Conservation (phyloP, 2,888 invertebrate species). For the Bhutanitis thaidina region DNA sequence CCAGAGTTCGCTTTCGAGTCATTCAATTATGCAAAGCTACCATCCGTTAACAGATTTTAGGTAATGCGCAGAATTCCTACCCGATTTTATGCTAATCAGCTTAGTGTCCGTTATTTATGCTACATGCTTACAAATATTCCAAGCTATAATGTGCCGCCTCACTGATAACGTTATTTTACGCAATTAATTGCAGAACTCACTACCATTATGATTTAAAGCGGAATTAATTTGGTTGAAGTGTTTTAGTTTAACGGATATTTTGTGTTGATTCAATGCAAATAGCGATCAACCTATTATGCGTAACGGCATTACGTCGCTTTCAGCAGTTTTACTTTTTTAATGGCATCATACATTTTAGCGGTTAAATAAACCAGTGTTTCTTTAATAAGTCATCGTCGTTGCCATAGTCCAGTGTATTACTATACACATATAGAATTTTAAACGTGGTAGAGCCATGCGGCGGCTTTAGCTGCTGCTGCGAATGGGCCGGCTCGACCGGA, state of each 20-base stretch:
- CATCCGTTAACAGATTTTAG: conserved; percentile 78
- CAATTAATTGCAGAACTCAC: conserved; percentile 72
- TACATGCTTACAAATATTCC: conserved; percentile 64
- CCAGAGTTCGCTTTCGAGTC: conserved; percentile 52
- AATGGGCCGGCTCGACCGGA: too few species aligned
- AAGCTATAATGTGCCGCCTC: conserved; percentile 47
- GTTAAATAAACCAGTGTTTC: conserved; percentile 7
- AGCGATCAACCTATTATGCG: conserved; percentile 32
- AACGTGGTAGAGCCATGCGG: too few species aligned
- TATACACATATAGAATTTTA: too few species aligned
- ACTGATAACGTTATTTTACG: conserved; percentile 64
- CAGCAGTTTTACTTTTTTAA: conserved; percentile 15
- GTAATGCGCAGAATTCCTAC: conserved; percentile 67
- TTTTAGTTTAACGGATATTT: conserved; percentile 62
- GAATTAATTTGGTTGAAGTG: conserved; percentile 50
- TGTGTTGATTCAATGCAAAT: conserved; percentile 59
- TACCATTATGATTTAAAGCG: conserved; percentile 59
- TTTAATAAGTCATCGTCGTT: too few species aligned
- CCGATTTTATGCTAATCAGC: conserved; percentile 74
- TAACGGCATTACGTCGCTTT: conserved; percentile 16
- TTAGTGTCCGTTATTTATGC: conserved; percentile 70
- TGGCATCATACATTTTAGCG: conserved; percentile 9
- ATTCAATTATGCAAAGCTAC: conserved; percentile 76
- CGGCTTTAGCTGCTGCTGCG: too few species aligned
- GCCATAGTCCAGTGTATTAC: too few species aligned